A percentile compares a stretch with the other conserved stretches of the same genome.
Evolutionary conservation across 92 coral and sea anemone genomes (phyloP).

Genomic region (Phenganax stokvisi): DNA sequence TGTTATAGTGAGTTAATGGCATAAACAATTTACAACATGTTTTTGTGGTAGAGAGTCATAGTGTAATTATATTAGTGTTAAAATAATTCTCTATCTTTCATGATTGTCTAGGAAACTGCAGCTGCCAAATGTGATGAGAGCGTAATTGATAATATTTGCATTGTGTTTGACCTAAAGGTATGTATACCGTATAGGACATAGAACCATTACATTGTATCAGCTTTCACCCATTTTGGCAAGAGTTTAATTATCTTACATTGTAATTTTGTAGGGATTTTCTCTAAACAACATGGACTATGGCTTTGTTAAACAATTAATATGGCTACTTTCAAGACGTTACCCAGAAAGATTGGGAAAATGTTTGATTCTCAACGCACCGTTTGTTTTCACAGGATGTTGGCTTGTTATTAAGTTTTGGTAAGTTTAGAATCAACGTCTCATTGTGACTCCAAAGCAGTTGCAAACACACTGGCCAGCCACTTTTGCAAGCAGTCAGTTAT

Average conservation of each 20-base stretch:
- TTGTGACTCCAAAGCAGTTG: not conserved
- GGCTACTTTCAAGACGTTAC: slow-evolving; percentile 84
- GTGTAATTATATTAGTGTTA: not conserved
- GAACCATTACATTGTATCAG: not conserved
- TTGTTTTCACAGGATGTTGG: slow-evolving; percentile 92
- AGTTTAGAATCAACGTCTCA: slow-evolving; percentile 2
- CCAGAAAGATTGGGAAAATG: slow-evolving; percentile 93
- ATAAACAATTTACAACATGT: not conserved
- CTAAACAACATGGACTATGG: slow-evolving; percentile 92
- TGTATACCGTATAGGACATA: not conserved
- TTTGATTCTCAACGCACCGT: slow-evolving; percentile 71
- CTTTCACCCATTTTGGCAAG: not conserved
- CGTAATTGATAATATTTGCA: slow-evolving; percentile 84
- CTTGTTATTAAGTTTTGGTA: slow-evolving; percentile 79
- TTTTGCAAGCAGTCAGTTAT: too few species aligned
- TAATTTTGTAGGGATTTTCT: slow-evolving; percentile 64
- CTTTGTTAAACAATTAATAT: slow-evolving; percentile 89
- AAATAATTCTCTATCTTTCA: slow-evolving; percentile 1
- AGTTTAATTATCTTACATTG: not conserved
- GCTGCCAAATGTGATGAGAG: slow-evolving; percentile 83
- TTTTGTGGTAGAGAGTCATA: not conserved
- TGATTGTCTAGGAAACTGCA: slow-evolving; percentile 62
- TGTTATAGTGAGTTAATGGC: slow-evolving; percentile 59
- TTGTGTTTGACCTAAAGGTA: slow-evolving; percentile 90
- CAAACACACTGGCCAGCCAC: too few species aligned